These are phyloP conservation scores for Microctonus brassicae DNA, from an alignment of 2,888 invertebrate species.

Conservation along the genomic window DNA sequence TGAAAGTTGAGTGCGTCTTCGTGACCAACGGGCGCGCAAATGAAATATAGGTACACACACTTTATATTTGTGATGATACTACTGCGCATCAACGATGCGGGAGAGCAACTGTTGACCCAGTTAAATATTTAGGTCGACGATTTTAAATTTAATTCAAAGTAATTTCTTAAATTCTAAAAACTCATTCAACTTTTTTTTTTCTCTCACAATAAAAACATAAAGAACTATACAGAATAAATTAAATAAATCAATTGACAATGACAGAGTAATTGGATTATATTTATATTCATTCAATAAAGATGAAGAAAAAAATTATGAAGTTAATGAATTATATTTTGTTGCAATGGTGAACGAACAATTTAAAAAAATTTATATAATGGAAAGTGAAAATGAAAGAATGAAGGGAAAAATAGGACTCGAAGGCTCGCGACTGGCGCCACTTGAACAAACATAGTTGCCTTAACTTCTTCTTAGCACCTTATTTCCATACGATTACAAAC, in stretches of 20 bases:
- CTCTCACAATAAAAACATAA: too few species aligned
- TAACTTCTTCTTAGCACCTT: conserved; percentile 60
- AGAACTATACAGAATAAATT: too few species aligned
- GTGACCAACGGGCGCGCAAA: conserved; percentile 23
- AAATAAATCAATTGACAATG: too few species aligned
- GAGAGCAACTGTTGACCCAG: conserved; percentile 64
- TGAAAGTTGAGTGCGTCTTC: conserved; percentile 23
- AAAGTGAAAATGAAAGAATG: background rate
- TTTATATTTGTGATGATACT: background rate
- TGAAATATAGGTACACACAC: background rate
- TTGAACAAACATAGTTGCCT: conserved; percentile 53
- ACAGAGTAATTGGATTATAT: too few species aligned
- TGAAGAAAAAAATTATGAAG: background rate
- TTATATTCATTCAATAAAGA: background rate
- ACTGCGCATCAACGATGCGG: conserved; percentile 55
- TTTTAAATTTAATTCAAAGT: background rate
- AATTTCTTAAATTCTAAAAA: too few species aligned
- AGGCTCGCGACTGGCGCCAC: conserved; percentile 53
- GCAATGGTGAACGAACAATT: background rate
- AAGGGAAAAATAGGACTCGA: conserved; percentile 24
- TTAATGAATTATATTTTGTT: background rate
- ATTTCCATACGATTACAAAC: conserved; percentile 63
- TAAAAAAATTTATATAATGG: background rate
- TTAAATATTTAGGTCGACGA: conserved; percentile 45
- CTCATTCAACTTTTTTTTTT: background rate